Evolutionary conservation across 2,797 vertebrate genomes (phyloP).

Genomic region (Botia kubotai): DNA sequence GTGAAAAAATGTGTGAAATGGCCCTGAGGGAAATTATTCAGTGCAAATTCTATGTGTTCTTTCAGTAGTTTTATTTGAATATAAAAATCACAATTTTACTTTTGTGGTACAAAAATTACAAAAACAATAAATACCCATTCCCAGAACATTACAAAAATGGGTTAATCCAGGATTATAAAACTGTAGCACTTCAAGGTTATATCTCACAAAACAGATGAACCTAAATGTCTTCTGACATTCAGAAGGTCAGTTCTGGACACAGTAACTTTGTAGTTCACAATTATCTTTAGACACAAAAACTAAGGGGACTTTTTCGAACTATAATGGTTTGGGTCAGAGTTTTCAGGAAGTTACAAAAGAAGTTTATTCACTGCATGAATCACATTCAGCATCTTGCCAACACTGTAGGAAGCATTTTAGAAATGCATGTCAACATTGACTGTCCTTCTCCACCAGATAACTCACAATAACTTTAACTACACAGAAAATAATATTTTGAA

Average conservation of each 20-base stretch:
- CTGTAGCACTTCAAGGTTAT: constrained; percentile 47
- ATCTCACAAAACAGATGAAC: constrained; percentile 44
- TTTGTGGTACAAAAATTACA: constrained; percentile 60
- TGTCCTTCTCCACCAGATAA: neutral
- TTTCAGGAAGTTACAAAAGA: neutral
- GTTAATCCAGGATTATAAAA: constrained; percentile 51
- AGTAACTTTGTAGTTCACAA: neutral
- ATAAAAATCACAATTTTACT: constrained; percentile 24
- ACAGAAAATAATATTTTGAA: constrained; percentile 5
- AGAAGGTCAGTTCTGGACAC: neutral
- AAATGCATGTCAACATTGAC: neutral
- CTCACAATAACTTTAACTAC: neutral
- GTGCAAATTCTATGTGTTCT: neutral
- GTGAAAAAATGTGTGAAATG: neutral
- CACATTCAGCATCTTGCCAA: neutral
- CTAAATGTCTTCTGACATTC: constrained; percentile 27
- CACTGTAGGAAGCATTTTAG: neutral
- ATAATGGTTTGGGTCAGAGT: neutral
- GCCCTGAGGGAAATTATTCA: neutral
- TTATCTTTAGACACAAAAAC: neutral
- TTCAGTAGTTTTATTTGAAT: constrained; percentile 42
- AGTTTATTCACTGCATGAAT: neutral
- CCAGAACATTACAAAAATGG: constrained; percentile 47
- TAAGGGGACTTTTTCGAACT: no score
- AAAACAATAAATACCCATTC: constrained; percentile 57